Evolutionary conservation across 2,797 vertebrate genomes (phyloP).

Genomic region (Aulostomus chinensis): DNA sequence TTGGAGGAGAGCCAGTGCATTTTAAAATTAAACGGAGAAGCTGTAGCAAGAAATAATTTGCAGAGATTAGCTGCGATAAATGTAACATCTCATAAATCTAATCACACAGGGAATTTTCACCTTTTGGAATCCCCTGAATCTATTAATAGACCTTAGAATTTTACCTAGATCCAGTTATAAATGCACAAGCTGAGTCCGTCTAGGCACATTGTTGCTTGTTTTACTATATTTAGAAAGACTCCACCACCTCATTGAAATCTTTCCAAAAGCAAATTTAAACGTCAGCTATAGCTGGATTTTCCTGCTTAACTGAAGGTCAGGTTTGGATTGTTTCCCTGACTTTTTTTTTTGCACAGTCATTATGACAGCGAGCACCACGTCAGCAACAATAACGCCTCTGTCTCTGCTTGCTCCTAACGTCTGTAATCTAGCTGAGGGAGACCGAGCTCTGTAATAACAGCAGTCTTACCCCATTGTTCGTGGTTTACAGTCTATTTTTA

Average conservation of each 20-base stretch:
- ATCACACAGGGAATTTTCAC: conserved; percentile 2
- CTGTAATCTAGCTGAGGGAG: conserved; percentile 59
- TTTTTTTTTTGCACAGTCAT: conserved; percentile 65
- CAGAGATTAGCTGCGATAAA: conserved; percentile 12
- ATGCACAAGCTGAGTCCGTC: neutral
- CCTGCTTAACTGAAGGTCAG: conserved; percentile 56
- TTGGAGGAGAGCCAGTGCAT: neutral
- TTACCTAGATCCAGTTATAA: conserved; percentile 24
- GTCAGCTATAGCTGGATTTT: conserved; percentile 43
- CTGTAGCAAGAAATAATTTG: neutral
- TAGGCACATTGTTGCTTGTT: conserved; percentile 19
- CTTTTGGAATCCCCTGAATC: conserved; percentile 31
- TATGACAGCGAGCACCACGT: conserved; percentile 63
- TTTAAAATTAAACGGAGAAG: too few species aligned
- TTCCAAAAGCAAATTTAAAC: conserved; percentile 43
- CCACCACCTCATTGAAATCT: conserved; percentile 25
- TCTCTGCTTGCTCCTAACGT: conserved; percentile 37
- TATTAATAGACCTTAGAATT: conserved; percentile 33
- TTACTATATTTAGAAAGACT: conserved; percentile 47
- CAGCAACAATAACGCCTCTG: conserved; percentile 64
- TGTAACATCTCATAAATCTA: neutral
- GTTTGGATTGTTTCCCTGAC: conserved; percentile 35
- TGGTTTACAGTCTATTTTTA: conserved; percentile 66
- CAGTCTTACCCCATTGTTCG: conserved; percentile 63
- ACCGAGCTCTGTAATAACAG: conserved; percentile 60